phyloP scores from a whole-genome alignment of 2,113 vertebrate genomes.

The Beaufortia kweichowensis region DNA sequence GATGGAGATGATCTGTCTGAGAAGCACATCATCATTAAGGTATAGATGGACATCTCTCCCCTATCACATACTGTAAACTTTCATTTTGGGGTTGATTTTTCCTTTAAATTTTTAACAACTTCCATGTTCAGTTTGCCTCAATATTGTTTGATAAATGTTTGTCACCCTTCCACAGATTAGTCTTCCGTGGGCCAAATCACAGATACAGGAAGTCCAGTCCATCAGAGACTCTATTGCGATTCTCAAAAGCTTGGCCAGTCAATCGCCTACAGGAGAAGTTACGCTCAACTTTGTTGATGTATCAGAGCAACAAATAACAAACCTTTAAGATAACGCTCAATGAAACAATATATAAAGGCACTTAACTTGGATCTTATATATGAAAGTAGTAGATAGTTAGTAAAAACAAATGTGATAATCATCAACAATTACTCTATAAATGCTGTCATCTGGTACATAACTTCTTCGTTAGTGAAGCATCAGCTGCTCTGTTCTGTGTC shows the following conservation, averaged over 20 bases:
- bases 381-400: too few relatives aligned
- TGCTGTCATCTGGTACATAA: too few relatives aligned
- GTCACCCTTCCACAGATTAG: constrained; percentile 60
- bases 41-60: constrained; percentile 45
- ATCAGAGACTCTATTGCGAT: constrained; percentile 62
- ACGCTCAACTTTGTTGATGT: constrained; percentile 71
- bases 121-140: too few relatives aligned
- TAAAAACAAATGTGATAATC: too few relatives aligned
- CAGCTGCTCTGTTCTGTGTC: too few relatives aligned
- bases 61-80: neutral
- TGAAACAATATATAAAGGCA: neutral
- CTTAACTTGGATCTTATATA: too few relatives aligned
- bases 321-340: neutral
- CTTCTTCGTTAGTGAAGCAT: too few relatives aligned
- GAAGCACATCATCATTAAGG: constrained; percentile 81
- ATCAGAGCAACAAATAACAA: constrained; percentile 8
- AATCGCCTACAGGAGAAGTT: constrained; percentile 70
- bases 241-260: constrained; percentile 67
- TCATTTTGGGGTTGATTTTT: too few relatives aligned
- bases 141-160: too few relatives aligned
- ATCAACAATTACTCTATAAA: too few relatives aligned
- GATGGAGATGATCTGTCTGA: constrained; percentile 53
- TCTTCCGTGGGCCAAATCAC: constrained; percentile 70
- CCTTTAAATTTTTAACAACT: too few relatives aligned
- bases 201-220: constrained; percentile 58